Evolutionary conservation across 2,797 vertebrate species (phyloP).

Genomic region (Sebastes kiyomatsui): DNA sequence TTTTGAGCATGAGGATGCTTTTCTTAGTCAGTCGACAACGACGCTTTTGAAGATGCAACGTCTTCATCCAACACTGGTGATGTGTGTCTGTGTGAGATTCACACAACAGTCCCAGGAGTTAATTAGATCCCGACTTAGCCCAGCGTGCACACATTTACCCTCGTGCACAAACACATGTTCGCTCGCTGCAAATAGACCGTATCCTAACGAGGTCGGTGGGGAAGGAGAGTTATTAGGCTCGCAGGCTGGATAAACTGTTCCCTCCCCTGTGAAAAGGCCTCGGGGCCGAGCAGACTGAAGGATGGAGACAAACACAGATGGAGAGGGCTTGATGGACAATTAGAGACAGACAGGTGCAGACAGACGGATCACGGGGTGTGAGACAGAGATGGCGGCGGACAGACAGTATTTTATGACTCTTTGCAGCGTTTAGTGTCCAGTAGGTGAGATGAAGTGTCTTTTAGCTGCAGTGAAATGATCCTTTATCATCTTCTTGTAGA

Average conservation of each 20-base stretch:
- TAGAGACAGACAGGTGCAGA: conserved; percentile 37
- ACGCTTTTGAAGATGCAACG: conserved; percentile 21
- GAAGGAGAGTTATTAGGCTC: conserved; percentile 63
- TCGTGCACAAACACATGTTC: conserved; percentile 44
- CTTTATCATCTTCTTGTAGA: conserved; percentile 25
- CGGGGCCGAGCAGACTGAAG: conserved; percentile 27
- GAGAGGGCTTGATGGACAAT: conserved; percentile 55
- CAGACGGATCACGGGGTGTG: conserved; percentile 32
- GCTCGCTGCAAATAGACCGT: conserved; percentile 45
- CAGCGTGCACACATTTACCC: conserved; percentile 43
- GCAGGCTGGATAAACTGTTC: conserved; percentile 51
- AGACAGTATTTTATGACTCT: conserved; percentile 12
- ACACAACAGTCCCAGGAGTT: conserved; percentile 36
- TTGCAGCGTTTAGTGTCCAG: conserved; percentile 25
- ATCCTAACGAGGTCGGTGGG: conserved; percentile 62
- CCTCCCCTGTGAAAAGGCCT: conserved; percentile 54
- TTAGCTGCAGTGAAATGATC: conserved; percentile 32
- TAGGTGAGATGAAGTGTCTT: conserved; percentile 32
- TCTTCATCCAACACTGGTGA: conserved; percentile 1
- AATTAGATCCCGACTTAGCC: conserved; percentile 61
- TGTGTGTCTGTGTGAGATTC: conserved; percentile 11
- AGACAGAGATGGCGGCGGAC: neutral
- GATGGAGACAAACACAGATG: conserved; percentile 53
- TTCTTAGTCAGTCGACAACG: neutral
- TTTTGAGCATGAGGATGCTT: conserved; percentile 1